Evolutionary conservation across 2,113 vertebrate species (phyloP), one percentile per base, ranked within the genome.

Genomic region (Bostrychus sinensis): DNA sequence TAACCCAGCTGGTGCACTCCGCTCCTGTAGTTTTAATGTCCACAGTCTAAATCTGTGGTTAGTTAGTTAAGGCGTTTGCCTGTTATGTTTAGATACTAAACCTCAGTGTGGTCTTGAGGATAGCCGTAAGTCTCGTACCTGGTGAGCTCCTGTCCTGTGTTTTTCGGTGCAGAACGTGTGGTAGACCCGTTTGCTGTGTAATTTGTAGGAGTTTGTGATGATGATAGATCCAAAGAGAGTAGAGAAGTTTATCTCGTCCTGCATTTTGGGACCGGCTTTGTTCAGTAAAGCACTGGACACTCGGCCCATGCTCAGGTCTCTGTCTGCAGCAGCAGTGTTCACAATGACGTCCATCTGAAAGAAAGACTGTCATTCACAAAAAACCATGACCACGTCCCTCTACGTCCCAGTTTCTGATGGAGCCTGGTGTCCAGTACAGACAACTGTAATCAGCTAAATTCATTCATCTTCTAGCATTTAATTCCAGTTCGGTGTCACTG

Each of bases 291-390:
- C 32, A 0, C 0, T 2, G 13, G 94, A 91, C 56, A 91, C 59
- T 0, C 0, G 0, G 6, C 83, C 84, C 0, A 0, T 0, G 0
- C 0, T 5, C 46, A 86, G 25, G 6, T 74, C 0, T 0, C 0
- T 6, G 0, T 0, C 0, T 0, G 0, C 0, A 19, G 6, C 2
- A 36, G 84, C 2, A 0, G 85, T 89, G 79, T 91, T 94, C 25
- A 97, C 92, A 67, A 96, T 81, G 59, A 93, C 83, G 19, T 90
- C 79, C 0, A 91, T 89, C 96, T 98, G 82, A 48, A 16, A 63
- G 7, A 28, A 14, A 26, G 1, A 45, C n/a, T n/a, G n/a, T n/a
- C n/a, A n/a, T n/a, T n/a, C n/a, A n/a, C n/a, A n/a, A n/a, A n/a
- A n/a, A n/a, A n/a, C n/a, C n/a, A n/a, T n/a, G n/a, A n/a, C n/a